Evolutionary conservation across 1,140 invertebrate species (phyloP), one percentile per base, ranked within the genome.

Genomic region (Drosophila trapezifrons): DNA sequence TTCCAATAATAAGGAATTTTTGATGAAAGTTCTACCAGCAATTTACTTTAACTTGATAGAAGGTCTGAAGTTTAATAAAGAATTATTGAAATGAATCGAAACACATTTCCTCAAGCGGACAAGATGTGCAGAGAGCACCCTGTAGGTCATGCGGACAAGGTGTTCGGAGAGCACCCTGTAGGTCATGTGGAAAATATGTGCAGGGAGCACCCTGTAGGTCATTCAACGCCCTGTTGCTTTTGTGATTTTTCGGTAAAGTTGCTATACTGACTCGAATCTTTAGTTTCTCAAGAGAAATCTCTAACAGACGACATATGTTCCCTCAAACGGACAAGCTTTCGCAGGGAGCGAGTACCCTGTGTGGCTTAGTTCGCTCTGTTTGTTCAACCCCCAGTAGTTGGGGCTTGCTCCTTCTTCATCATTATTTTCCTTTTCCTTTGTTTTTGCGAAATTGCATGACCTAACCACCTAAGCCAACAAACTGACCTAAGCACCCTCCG

Each of bases 381-480:
- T n/a, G 27, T 49, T 49, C 59, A 49, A 32, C 43, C 64, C 59
- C 43, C 35, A 18, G 59, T 22, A 54, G 51, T 37, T 38, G 9
- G 35, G 64, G 18, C 29, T 46, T 46, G 57, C 62, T 32, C 25
- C 45, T 60, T 59, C 32, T 47, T 65, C 32, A 65, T 51, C 22
- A 65, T 66, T 52, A 35, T 66, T 69, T 67, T 25, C 20, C 29
- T 57, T 69, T 38, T n/a, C 12, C 15, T 56, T 71, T 70, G 32
- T 69, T 70, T 67, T 47, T 56, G 35, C 35, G 59, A 25, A 35
- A 47, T 70, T 32, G 67, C 67, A 71, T 71, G 67, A 71, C 67
- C 67, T 71, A 71, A 71, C 67, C 65, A 47, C 40, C 65, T 71
- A 71, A 71, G 43, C 67, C 52, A 71, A 71, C 67, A 71, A 71